Base-by-base conservation (phyloP, 2,888 invertebrate genomes). In the Pseudanteris insignis region DNA sequence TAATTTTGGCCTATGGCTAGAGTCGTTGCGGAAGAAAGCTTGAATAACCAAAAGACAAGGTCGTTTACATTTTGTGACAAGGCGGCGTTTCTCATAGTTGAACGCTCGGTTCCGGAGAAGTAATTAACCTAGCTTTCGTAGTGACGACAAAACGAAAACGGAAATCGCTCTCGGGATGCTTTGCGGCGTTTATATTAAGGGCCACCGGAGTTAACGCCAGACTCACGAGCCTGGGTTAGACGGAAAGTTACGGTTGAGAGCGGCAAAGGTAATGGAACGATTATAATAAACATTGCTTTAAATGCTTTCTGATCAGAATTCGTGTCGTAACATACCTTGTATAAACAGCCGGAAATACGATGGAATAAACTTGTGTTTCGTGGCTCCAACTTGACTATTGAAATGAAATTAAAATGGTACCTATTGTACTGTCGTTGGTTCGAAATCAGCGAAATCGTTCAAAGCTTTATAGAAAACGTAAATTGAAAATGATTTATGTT, bases 131-230 rank as follows among this genome's bases (percentile, higher is more conserved):
- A 43, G 43, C 53, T 60, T 54, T 60, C 25, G 48, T 43, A 53
- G 50, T 43, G 37, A 43, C 43, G 29, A 54, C 51, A 60, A 54
- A 60, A 60, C 48, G 47, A 46, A 59, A 60, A 60, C 41, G 60
- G 53, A 60, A 60, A 54, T 60, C 48, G 53, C 48, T 60, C 38
- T 40, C 29, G 37, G 29, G 54, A 60, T 37, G 30, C 47, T 53
- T 28, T 47, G 33, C 10, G 53, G 59, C 26, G 29, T 32, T 41
- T 37, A 44, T 24, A 47, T 36, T 32, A 53, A 51, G 40, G 46
- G 51, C 36, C 51, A 44, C 41, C 36, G 40, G 15, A 60, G 47
- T 47, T 47, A 47, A 47, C 47, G 37, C 47, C 47, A 30, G 9
- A 30, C 37, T 24, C 37, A 29, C 47, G 37, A 47, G 37, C 37